Evolutionary conservation across 2,113 vertebrate species (phyloP), one percentile per base, ranked within the genome.

Genomic region (Dinomys branickii): DNA sequence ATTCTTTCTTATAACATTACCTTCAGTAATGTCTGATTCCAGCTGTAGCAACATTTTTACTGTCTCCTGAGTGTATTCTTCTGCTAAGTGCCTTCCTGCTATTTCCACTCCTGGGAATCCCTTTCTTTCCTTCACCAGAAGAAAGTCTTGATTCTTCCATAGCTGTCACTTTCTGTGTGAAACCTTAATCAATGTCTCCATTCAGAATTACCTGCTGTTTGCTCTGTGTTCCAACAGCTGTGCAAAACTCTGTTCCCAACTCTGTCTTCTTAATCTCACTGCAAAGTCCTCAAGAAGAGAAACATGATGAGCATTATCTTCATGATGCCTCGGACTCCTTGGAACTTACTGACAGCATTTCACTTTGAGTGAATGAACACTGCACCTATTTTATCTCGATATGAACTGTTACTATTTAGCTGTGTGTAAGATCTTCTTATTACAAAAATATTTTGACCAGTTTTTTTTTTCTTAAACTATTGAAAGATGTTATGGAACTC

Each of bases 231-330:
- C 58, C 7, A 93, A n/a, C 26, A 93, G 35, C 56, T 94, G 73
- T 10, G 22, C 17, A 30, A 67, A 97, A 97, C 85, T 91, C 63
- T 52, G 33, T 88, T 88, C 41, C 83, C 63, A 80, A 47, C 20
- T 88, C 71, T 95, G 52, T 78, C 69, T 87, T 38, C 7, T 67
- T 59, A 80, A 3, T 54, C 50, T 94, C 20, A 75, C 19, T 35
- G 44, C 47, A 33, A 33, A 78, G 92, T 97, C 67, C 12, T 96
- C 56, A 90, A 65, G 24, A 95, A 89, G 61, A 95, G 28, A 95
- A 47, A 67, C 14, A 35, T 69, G n/a, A 58, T 81, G 56, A 61
- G 86, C 33, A 3, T 73, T 71, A 44, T 73, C 44, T 59, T 24
- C 50, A 41, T 58, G 67, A 86, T 91, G 41, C 17, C 17, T 28